A percentile compares a stretch with the other conserved stretches of the same genome.
These are phyloP conservation scores for Papilio polyxenes DNA, from an alignment of 1,140 invertebrate species.

Conservation along the genomic window DNA sequence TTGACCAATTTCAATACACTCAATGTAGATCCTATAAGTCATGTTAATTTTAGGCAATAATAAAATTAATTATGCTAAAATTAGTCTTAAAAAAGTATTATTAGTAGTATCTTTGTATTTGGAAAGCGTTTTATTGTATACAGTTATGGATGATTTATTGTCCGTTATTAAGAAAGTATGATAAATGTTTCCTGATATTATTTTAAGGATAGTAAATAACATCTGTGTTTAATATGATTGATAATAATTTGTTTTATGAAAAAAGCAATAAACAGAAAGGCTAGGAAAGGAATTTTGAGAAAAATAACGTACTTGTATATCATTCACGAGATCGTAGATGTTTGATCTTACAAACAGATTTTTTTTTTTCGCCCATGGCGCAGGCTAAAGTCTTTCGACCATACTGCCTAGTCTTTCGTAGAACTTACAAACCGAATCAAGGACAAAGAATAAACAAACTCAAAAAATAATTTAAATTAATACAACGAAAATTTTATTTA, in stretches of 20 bases:
- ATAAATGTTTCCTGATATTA: neutral
- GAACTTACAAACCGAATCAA: too few species aligned
- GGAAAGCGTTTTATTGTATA: constrained; percentile 11
- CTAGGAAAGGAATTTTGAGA: neutral
- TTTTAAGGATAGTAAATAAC: neutral
- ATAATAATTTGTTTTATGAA: neutral
- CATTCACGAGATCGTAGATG: neutral
- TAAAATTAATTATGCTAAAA: constrained; percentile 1
- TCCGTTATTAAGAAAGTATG: neutral
- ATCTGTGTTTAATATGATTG: neutral
- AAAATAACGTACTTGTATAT: neutral
- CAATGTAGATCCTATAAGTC: constrained; percentile 40
- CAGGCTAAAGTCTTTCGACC: too few species aligned
- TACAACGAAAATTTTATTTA: constrained; percentile 6
- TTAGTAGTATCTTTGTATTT: neutral
- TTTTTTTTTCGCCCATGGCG: too few species aligned
- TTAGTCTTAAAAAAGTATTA: neutral
- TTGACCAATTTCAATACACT: constrained; percentile 55
- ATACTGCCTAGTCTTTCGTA: too few species aligned
- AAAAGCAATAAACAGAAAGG: neutral
- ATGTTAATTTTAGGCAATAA: neutral
- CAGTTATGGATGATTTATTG: neutral
- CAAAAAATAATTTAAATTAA: constrained; percentile 4
- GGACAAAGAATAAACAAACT: neutral
- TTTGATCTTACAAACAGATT: too few species aligned